phyloP scores from a whole-genome alignment of 1,140 invertebrate species.

The Orussus abietinus region DNA sequence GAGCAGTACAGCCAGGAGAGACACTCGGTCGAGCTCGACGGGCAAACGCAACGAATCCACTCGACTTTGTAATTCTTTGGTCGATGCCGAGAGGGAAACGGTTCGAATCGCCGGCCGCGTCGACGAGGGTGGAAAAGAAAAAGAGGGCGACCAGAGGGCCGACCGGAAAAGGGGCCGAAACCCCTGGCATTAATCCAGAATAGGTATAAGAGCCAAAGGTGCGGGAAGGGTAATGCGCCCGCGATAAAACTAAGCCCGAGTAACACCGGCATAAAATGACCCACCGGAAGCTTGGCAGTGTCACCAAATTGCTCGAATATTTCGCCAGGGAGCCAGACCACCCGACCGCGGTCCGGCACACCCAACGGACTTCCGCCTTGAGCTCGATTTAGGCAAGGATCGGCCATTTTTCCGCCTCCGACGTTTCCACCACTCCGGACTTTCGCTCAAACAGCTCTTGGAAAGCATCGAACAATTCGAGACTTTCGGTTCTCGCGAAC shows the following conservation, averaged over 20 bases:
- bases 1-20: too few species aligned
- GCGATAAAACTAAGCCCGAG: conserved; percentile 47
- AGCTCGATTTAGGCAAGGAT: too few species aligned
- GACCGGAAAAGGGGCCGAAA: conserved; percentile 13
- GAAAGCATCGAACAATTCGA: too few species aligned
- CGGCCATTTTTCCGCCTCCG: too few species aligned
- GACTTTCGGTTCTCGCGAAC: too few species aligned
- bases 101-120: too few species aligned
- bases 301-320: conserved; percentile 46
- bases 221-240: conserved; percentile 35
- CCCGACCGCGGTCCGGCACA: too few species aligned
- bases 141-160: conserved; percentile 4
- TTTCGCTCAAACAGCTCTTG: too few species aligned
- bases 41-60: conserved; percentile 18
- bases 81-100: conserved; percentile 20
- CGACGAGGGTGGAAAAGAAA: conserved; percentile 3
- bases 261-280: conserved; percentile 40
- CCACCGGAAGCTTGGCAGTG: conserved; percentile 35
- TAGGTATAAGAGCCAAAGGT: conserved; percentile 31
- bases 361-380: conserved; percentile 39
- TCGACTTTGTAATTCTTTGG: conserved; percentile 35
- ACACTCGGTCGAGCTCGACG: conserved; percentile 28
- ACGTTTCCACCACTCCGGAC: too few species aligned
- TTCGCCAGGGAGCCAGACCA: too few species aligned
- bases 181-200: conserved; percentile 43